phyloP scores from a whole-genome alignment of 2,888 invertebrate genomes.

The Athetis lepigone region DNA sequence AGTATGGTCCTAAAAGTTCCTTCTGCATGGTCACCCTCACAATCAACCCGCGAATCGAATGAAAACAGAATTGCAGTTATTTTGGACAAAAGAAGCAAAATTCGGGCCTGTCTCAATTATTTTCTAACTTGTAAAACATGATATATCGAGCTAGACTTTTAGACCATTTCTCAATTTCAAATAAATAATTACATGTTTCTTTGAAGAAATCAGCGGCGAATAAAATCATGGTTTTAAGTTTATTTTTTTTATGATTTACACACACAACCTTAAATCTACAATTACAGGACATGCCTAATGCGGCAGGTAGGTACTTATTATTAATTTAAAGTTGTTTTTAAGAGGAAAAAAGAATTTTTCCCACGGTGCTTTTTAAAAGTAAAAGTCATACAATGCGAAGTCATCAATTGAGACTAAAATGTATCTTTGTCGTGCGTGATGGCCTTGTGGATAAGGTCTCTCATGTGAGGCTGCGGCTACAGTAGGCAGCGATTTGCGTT shows the following conservation, averaged over 20 bases:
- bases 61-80: slow-evolving; percentile 53
- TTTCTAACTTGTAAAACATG: slow-evolving; percentile 20
- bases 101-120: slow-evolving; percentile 38
- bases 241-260: too few relatives aligned
- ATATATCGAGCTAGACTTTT: slow-evolving; percentile 36
- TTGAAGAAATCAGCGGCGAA: not conserved
- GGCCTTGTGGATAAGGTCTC: too few relatives aligned
- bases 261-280: too few relatives aligned
- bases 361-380: not conserved
- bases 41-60: slow-evolving; percentile 48
- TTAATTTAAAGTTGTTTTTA: not conserved
- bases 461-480: too few relatives aligned
- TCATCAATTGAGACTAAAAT: too few relatives aligned
- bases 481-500: too few relatives aligned
- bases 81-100: slow-evolving; percentile 27
- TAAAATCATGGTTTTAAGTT: not conserved
- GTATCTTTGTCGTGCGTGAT: too few relatives aligned
- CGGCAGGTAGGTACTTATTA: too few relatives aligned
- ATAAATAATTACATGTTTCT: slow-evolving; percentile 16
- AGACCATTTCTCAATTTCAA: slow-evolving; percentile 35
- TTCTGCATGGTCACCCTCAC: slow-evolving; percentile 38
- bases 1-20: not conserved
- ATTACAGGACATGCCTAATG: too few relatives aligned
- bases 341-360: not conserved
- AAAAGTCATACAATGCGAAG: too few relatives aligned